Evolutionary conservation across 2,797 vertebrate genomes (phyloP).

Genomic region (Poecilia picta): DNA sequence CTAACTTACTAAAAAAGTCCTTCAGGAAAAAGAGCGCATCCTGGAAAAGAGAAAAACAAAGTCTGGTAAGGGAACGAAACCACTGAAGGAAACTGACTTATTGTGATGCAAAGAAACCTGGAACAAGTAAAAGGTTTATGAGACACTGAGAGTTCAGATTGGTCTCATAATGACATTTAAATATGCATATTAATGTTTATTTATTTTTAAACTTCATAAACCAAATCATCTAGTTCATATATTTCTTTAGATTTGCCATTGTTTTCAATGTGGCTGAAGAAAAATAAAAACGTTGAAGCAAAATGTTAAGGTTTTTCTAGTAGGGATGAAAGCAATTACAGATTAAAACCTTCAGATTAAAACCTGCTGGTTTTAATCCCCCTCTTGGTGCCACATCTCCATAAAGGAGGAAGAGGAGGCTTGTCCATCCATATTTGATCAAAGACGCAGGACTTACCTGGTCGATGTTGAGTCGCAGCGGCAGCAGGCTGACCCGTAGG

Average conservation of each 20-base stretch:
- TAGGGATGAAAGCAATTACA: background rate
- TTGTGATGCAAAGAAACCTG: background rate
- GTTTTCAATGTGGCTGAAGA: background rate
- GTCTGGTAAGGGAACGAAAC: background rate
- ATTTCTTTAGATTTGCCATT: background rate
- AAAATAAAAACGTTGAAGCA: background rate
- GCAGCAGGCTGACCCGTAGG: conserved; percentile 89
- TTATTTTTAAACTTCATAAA: background rate
- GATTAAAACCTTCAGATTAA: background rate
- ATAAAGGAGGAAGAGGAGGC: background rate
- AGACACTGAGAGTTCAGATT: background rate
- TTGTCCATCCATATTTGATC: background rate
- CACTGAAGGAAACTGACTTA: background rate
- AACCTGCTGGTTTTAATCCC: background rate
- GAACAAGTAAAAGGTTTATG: background rate
- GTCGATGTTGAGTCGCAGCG: conserved; percentile 91
- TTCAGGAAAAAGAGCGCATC: conserved; percentile 94
- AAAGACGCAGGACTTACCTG: conserved; percentile 78
- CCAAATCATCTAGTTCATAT: background rate
- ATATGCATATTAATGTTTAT: background rate
- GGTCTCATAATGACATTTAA: background rate
- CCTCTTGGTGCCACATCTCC: background rate
- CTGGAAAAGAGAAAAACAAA: conserved; percentile 61
- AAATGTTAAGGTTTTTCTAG: background rate
- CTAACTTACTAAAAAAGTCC: conserved; percentile 90